These are phyloP conservation scores for Sminthurinus signatus DNA, from an alignment of 1,140 invertebrate genomes.

Conservation along the genomic window DNA sequence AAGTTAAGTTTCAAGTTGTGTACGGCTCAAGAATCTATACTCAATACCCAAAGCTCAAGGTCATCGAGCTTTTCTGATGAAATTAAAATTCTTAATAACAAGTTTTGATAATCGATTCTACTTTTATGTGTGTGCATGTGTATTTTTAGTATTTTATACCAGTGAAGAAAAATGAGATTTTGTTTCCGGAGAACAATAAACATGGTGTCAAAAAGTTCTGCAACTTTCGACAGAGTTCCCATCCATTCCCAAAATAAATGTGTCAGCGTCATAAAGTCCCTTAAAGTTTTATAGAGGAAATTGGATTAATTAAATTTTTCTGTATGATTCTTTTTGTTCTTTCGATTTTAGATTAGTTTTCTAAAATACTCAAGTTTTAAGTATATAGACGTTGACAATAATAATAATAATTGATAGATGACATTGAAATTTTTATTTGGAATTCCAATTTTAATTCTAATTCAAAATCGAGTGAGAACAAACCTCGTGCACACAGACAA, in stretches of 20 bases:
- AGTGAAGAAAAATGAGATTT: slow-evolving; percentile 18
- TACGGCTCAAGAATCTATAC: too few species aligned
- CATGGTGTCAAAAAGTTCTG: slow-evolving; percentile 13
- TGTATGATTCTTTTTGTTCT: not conserved
- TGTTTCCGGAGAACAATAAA: slow-evolving; percentile 25
- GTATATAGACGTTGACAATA: too few species aligned
- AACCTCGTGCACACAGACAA: slow-evolving; percentile 78
- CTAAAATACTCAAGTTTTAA: not conserved
- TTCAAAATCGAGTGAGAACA: too few species aligned
- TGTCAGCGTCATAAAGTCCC: not conserved
- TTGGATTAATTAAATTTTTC: not conserved
- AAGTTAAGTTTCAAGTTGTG: too few species aligned
- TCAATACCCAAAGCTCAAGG: too few species aligned
- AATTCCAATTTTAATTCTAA: too few species aligned
- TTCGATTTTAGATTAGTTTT: not conserved
- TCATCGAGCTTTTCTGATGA: too few species aligned
- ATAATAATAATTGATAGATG: not conserved
- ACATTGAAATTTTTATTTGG: slow-evolving; percentile 5
- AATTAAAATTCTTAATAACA: too few species aligned
- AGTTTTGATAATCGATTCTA: too few species aligned
- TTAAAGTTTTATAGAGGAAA: not conserved
- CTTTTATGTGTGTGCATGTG: too few species aligned
- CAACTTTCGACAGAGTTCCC: not conserved
- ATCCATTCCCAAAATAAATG: not conserved
- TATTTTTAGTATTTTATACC: not conserved